These are phyloP conservation scores for Sitta europaea DNA, from an alignment of 2,113 vertebrate species.

Conservation along the genomic window DNA sequence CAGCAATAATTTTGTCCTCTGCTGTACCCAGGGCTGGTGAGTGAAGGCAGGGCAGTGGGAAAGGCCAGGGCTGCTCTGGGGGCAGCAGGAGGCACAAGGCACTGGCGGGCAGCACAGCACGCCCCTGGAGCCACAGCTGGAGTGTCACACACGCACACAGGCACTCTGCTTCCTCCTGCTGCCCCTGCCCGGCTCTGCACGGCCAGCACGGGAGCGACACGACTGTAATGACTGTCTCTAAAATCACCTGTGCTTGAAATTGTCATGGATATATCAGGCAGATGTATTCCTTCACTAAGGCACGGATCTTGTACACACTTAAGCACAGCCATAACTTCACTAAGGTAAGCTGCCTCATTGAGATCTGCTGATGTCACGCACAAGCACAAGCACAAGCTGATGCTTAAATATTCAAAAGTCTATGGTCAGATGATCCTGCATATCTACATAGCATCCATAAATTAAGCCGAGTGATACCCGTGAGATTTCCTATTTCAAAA, in stretches of 20 bases:
- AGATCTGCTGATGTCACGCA: not conserved
- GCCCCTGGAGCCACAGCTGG: not conserved
- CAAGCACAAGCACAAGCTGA: not conserved
- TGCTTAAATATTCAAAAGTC: not conserved
- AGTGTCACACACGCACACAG: not conserved
- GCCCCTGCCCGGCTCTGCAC: not conserved
- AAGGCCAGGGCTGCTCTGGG: not conserved
- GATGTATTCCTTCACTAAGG: not conserved
- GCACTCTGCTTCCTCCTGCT: not conserved
- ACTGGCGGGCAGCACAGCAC: not conserved
- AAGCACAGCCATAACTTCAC: not conserved
- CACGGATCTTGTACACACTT: not conserved
- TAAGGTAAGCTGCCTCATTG: not conserved
- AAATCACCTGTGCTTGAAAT: not conserved
- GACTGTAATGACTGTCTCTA: not conserved
- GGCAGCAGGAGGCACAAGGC: not conserved
- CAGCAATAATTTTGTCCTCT: not conserved
- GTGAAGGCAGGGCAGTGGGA: not conserved
- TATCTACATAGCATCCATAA: not conserved
- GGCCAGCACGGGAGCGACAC: not conserved
- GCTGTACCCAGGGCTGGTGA: not conserved
- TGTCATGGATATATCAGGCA: not conserved
- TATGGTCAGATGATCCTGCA: not conserved
- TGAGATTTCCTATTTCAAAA: not conserved
- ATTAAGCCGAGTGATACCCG: not conserved